Conservation (phyloP, 2,797 vertebrate genomes). For the Falco novaeseelandiae region DNA sequence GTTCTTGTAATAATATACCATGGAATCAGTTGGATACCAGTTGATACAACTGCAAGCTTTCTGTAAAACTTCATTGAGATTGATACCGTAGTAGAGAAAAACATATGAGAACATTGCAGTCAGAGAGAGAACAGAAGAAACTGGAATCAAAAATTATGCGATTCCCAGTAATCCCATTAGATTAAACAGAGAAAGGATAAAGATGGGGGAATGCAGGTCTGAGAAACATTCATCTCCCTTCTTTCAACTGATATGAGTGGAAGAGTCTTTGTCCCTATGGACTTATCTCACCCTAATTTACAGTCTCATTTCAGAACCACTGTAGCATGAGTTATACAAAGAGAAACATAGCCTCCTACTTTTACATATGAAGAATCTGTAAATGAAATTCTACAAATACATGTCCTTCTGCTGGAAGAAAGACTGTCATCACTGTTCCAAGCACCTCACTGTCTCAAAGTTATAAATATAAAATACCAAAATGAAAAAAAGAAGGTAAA, state of each 20-base stretch:
- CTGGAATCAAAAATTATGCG: background rate
- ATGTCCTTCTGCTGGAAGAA: background rate
- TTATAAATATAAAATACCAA: too few relatives aligned
- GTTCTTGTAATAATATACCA: background rate
- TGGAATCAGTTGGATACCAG: background rate
- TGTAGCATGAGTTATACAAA: background rate
- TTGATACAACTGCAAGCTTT: background rate
- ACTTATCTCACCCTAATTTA: background rate
- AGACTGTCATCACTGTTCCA: background rate
- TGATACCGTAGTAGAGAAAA: background rate
- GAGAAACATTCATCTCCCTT: background rate
- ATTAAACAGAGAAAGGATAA: background rate
- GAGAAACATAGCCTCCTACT: background rate
- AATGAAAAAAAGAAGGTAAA: background rate
- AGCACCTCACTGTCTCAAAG: background rate
- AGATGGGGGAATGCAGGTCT: background rate
- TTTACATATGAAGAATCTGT: background rate
- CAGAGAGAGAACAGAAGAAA: background rate
- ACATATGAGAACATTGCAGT: background rate
- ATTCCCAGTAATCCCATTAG: background rate
- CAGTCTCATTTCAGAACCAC: background rate
- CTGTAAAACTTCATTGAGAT: constrained; percentile 19
- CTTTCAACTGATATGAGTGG: background rate
- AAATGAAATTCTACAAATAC: background rate
- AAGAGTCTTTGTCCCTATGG: background rate